These are phyloP conservation scores for Rhopilema esculentum DNA, from an alignment of 30 jellyfish, hydroid and myxozoan genomes.

Conservation along the genomic window DNA sequence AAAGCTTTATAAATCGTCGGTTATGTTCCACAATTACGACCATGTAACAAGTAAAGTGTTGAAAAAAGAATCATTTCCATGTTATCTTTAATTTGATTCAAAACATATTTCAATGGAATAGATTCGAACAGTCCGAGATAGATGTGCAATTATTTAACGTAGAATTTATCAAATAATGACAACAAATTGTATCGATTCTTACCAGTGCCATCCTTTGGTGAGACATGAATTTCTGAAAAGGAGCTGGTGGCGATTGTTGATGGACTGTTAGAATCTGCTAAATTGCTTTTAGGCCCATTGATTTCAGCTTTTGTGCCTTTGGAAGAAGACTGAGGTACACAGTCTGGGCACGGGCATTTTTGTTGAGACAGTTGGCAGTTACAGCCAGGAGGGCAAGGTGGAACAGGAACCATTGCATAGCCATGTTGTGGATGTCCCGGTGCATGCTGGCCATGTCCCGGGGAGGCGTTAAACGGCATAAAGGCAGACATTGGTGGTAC, in stretches of 20 bases:
- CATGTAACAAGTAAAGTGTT: too few species aligned
- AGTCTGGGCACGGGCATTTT: constrained; percentile 94
- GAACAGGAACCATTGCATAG: constrained; percentile 72
- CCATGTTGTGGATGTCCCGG: constrained; percentile 73
- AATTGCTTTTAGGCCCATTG: constrained; percentile 61
- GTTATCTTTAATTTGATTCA: too few species aligned
- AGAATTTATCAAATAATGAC: background rate
- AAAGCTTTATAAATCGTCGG: too few species aligned
- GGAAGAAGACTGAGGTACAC: constrained; percentile 51
- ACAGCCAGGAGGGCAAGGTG: constrained; percentile 99
- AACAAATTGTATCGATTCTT: background rate
- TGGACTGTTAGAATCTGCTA: constrained; percentile 48
- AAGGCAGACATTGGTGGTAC: constrained; percentile 82
- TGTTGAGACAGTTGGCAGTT: constrained; percentile 89
- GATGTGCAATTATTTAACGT: background rate
- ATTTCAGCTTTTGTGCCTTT: constrained; percentile 40
- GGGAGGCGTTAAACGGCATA: constrained; percentile 85
- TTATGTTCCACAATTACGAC: too few species aligned
- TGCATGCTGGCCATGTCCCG: constrained; percentile 74
- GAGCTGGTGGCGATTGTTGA: constrained; percentile 58
- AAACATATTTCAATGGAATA: too few species aligned
- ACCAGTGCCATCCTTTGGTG: constrained; percentile 74
- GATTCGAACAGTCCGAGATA: too few species aligned
- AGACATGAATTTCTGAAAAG: constrained; percentile 61
- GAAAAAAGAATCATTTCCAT: too few species aligned